Evolutionary conservation across 2,888 invertebrate genomes (phyloP).

Genomic region (Cryptocheilus praepositus): DNA sequence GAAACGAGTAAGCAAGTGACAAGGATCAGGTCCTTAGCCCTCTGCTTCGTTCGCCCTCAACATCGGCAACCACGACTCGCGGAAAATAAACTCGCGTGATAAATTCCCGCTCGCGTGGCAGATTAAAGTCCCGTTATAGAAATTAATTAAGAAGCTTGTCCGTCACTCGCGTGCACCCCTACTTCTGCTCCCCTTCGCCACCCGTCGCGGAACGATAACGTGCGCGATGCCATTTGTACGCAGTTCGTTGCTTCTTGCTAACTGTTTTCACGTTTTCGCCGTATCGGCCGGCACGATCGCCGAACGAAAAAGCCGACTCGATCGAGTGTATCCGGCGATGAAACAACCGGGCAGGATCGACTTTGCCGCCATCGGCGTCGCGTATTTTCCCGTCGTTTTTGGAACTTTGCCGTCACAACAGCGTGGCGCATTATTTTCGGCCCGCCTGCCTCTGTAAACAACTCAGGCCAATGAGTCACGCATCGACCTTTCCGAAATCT

Average conservation of each 20-base stretch:
- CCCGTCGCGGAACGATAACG: background rate
- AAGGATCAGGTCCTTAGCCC: too few relatives aligned
- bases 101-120: conserved; percentile 25
- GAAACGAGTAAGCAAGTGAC: too few relatives aligned
- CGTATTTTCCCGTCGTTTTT: too few relatives aligned
- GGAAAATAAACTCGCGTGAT: conserved; percentile 19
- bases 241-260: background rate
- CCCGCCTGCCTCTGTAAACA: too few relatives aligned
- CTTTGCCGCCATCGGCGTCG: too few relatives aligned
- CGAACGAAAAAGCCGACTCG: background rate
- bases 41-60: conserved; percentile 22
- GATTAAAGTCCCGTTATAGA: conserved; percentile 39
- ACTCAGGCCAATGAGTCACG: too few relatives aligned
- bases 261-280: background rate
- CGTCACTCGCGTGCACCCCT: background rate
- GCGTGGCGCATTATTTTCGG: too few relatives aligned
- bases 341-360: too few relatives aligned
- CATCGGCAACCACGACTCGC: conserved; percentile 4
- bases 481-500: too few relatives aligned
- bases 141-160: conserved; percentile 43
- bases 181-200: background rate
- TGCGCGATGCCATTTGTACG: background rate
- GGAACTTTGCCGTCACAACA: too few relatives aligned
- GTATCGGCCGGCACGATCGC: too few relatives aligned
- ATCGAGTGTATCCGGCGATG: too few relatives aligned